Conservation (phyloP, 23 tunicate species). For the Clavelina lepadiformis region DNA sequence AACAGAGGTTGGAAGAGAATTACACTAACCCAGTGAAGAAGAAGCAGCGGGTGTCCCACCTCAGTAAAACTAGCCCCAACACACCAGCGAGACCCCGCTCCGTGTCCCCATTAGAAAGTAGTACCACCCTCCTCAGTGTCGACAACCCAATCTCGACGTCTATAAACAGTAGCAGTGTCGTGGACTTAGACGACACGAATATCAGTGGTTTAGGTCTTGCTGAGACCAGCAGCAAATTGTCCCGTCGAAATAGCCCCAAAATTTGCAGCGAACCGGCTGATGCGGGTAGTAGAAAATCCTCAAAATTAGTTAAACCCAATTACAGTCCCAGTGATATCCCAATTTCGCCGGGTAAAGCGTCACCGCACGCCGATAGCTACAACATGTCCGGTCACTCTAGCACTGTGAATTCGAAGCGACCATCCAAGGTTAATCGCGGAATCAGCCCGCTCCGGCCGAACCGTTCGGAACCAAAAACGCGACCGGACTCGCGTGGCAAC, state of each 20-base stretch:
- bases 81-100: constrained; percentile 25
- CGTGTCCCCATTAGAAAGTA: constrained; percentile 53
- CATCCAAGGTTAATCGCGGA: too few relatives aligned
- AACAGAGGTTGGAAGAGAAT: constrained; percentile 26
- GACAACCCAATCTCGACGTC: constrained; percentile 3
- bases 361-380: too few relatives aligned
- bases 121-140: constrained; percentile 8
- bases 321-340: too few relatives aligned
- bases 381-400: too few relatives aligned
- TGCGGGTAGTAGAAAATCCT: too few relatives aligned
- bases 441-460: too few relatives aligned
- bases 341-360: too few relatives aligned
- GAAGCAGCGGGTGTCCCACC: constrained; percentile 63
- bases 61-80: constrained; percentile 47
- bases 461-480: too few relatives aligned
- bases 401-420: too few relatives aligned
- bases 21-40: constrained; percentile 70
- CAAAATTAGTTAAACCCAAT: too few relatives aligned
- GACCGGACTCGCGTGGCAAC: too few relatives aligned
- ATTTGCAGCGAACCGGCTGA: too few relatives aligned
- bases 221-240: neutral
- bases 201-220: constrained; percentile 18
- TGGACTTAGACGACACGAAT: constrained; percentile 21
- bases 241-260: constrained; percentile 22
- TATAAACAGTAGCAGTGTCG: constrained; percentile 25